Conservation (phyloP, 2,797 vertebrate genomes). For the Kryptopterus vitreolus region DNA sequence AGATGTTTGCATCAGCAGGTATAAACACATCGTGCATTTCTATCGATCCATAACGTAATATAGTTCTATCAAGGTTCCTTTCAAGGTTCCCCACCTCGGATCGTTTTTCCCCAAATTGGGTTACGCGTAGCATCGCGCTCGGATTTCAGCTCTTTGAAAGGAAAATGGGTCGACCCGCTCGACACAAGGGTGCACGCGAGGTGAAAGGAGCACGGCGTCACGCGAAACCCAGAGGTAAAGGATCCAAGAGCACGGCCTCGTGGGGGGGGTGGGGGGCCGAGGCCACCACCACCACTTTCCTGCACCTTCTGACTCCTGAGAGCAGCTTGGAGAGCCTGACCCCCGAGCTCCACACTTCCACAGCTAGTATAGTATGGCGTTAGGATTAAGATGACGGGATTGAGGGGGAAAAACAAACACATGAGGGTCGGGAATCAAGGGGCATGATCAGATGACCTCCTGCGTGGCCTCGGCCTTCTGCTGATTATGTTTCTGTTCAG, state of each 20-base stretch:
- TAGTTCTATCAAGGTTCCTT: constrained; percentile 4
- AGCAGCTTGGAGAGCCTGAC: constrained; percentile 6
- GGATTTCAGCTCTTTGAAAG: not conserved
- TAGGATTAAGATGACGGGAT: constrained; percentile 37
- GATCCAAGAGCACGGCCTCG: constrained; percentile 1
- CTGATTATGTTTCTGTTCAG: constrained; percentile 31
- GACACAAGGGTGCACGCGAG: constrained; percentile 3
- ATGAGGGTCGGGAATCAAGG: constrained; percentile 7
- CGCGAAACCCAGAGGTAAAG: not conserved
- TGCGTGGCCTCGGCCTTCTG: constrained; percentile 10
- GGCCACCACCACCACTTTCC: no score
- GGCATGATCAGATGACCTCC: not conserved
- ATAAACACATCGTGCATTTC: not conserved
- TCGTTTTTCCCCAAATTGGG: not conserved
- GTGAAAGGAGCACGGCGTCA: not conserved
- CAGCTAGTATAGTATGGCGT: constrained; percentile 22
- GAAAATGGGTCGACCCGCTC: not conserved
- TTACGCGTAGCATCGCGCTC: not conserved
- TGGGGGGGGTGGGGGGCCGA: no score
- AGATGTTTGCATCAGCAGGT: not conserved
- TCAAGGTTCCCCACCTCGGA: not conserved
- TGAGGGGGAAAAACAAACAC: no score
- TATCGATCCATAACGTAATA: not conserved
- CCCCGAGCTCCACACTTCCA: constrained; percentile 12
- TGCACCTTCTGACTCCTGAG: not conserved